Evolutionary conservation across 2,797 vertebrate species (phyloP).

Genomic region (Lepus townsendii): DNA sequence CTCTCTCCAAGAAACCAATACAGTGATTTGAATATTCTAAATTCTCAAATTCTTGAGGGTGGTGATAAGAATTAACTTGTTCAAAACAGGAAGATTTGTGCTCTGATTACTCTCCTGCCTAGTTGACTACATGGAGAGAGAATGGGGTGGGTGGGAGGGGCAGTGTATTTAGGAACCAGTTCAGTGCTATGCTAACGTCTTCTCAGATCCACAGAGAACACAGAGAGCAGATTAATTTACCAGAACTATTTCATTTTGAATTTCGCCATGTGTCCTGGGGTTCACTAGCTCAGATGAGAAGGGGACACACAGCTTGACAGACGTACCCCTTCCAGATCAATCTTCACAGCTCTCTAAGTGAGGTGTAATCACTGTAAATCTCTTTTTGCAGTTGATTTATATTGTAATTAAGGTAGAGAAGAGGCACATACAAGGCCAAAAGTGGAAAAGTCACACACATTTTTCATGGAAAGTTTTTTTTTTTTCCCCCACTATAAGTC

Average conservation of each 20-base stretch:
- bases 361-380: slow-evolving; percentile 76
- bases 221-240: neutral
- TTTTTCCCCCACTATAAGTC: slow-evolving; percentile 47
- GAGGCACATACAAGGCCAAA: slow-evolving; percentile 77
- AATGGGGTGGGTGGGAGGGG: neutral
- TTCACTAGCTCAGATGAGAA: neutral
- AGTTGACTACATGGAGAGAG: neutral
- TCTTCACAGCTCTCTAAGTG: slow-evolving; percentile 77
- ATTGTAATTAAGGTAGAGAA: slow-evolving; percentile 77
- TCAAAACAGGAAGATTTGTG: neutral
- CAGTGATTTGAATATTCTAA: neutral
- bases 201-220: neutral
- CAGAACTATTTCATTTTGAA: neutral
- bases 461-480: slow-evolving; percentile 79
- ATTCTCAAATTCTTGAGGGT: neutral
- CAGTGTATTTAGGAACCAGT: neutral
- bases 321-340: slow-evolving; percentile 63
- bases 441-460: slow-evolving; percentile 73
- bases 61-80: neutral
- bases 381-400: slow-evolving; percentile 78
- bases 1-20: neutral
- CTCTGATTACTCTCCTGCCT: neutral
- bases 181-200: neutral
- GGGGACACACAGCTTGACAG: slow-evolving; percentile 43
- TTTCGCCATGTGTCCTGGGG: neutral